These are phyloP conservation scores for Buathra laborator DNA, from an alignment of 2,888 invertebrate species.

Conservation along the genomic window DNA sequence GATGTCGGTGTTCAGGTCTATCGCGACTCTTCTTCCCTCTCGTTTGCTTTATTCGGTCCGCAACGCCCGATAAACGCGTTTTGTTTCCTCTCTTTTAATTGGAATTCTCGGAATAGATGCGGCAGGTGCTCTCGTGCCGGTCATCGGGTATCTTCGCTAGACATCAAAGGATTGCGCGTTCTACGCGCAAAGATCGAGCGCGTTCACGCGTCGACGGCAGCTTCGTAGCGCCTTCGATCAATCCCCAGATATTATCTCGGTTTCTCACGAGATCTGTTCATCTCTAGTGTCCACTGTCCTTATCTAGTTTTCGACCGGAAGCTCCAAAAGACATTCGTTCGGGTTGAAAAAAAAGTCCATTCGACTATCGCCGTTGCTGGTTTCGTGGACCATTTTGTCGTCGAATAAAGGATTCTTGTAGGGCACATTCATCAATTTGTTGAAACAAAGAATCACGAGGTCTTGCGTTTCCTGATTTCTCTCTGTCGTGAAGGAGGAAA, in stretches of 20 bases:
- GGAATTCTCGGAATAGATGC: conserved; percentile 63
- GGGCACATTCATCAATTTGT: conserved; percentile 35
- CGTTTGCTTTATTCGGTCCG: conserved; percentile 19
- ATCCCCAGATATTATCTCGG: conserved; percentile 32
- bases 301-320: conserved; percentile 27
- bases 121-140: conserved; percentile 78
- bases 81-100: conserved; percentile 67
- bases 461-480: conserved; percentile 11
- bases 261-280: conserved; percentile 17
- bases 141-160: conserved; percentile 80
- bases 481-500: conserved; percentile 7
- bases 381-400: neutral
- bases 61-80: conserved; percentile 54
- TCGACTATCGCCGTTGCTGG: neutral
- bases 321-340: neutral
- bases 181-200: conserved; percentile 59
- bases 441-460: neutral
- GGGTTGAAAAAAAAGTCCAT: neutral
- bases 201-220: conserved; percentile 52
- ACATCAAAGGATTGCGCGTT: conserved; percentile 81
- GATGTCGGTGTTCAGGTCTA: conserved; percentile 32
- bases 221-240: conserved; percentile 56
- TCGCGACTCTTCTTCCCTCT: conserved; percentile 19
- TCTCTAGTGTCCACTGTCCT: conserved; percentile 12
- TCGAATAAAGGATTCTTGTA: neutral